Evolutionary conservation across 2,113 vertebrate species (phyloP).

Genomic region (Perca fluviatilis): DNA sequence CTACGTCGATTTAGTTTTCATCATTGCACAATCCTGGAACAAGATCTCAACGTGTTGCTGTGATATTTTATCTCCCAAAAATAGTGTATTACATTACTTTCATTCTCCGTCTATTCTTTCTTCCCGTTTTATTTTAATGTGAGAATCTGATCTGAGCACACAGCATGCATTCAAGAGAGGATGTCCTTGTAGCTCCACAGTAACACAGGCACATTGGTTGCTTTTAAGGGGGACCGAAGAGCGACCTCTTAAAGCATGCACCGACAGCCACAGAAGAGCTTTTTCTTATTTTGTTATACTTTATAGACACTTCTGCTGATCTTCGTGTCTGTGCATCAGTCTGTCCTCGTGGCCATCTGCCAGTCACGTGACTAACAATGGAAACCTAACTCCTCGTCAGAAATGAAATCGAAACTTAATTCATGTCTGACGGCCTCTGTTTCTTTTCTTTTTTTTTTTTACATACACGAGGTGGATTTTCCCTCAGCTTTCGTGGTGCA

Average conservation of each 20-base stretch:
- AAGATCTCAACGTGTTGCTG: neutral
- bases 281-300: neutral
- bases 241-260: neutral
- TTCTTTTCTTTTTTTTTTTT: too few species aligned
- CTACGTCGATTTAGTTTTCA: neutral
- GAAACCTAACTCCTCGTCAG: constrained; percentile 45
- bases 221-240: neutral
- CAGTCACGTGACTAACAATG: constrained; percentile 62
- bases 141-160: constrained; percentile 40
- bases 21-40: constrained; percentile 2
- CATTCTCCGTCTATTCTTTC: neutral
- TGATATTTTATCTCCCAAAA: constrained; percentile 29
- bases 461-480: neutral
- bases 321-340: neutral
- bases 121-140: constrained; percentile 37
- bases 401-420: constrained; percentile 81
- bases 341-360: too few species aligned
- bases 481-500: neutral
- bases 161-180: constrained; percentile 8
- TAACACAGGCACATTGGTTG: neutral
- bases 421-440: rapidly evolving
- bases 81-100: constrained; percentile 24
- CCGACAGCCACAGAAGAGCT: neutral
- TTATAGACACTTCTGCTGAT: neutral
- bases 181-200: constrained; percentile 30